Conservation (phyloP, 2,797 vertebrate genomes). For the Chrosomus eos region DNA sequence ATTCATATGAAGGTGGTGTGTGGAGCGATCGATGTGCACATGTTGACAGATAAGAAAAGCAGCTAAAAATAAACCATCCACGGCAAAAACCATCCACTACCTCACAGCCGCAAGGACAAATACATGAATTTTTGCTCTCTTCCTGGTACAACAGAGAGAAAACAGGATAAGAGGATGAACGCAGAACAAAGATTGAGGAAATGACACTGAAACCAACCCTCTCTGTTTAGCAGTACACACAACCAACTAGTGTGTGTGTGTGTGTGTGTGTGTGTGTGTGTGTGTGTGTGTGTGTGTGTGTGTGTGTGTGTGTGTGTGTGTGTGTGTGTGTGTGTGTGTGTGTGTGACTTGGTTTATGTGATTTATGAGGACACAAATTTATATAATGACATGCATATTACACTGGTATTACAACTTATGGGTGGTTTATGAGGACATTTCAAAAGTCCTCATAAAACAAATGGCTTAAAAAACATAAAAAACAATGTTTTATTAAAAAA, state of each 20-base stretch:
- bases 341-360: too few species aligned
- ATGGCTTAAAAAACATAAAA: too few species aligned
- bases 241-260: not conserved
- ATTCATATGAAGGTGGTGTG: slow-evolving; percentile 54
- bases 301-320: too few species aligned
- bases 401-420: too few species aligned
- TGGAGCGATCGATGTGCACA: slow-evolving; percentile 53
- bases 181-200: slow-evolving; percentile 27
- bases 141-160: slow-evolving; percentile 34
- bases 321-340: not conserved
- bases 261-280: not conserved
- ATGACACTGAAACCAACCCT: slow-evolving; percentile 27
- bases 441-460: too few species aligned
- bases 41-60: slow-evolving; percentile 50
- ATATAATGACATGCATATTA: too few species aligned
- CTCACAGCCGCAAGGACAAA: slow-evolving; percentile 39
- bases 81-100: slow-evolving; percentile 22
- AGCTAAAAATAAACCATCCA: slow-evolving; percentile 57
- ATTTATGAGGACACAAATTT: too few species aligned
- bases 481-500: too few species aligned
- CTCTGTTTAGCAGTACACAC: too few species aligned
- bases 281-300: too few species aligned
- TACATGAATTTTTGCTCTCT: slow-evolving; percentile 48
- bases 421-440: too few species aligned
- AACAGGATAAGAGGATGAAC: slow-evolving; percentile 43